Base-by-base conservation (phyloP, 2,113 vertebrate species). In the Toxotes chatareus region DNA sequence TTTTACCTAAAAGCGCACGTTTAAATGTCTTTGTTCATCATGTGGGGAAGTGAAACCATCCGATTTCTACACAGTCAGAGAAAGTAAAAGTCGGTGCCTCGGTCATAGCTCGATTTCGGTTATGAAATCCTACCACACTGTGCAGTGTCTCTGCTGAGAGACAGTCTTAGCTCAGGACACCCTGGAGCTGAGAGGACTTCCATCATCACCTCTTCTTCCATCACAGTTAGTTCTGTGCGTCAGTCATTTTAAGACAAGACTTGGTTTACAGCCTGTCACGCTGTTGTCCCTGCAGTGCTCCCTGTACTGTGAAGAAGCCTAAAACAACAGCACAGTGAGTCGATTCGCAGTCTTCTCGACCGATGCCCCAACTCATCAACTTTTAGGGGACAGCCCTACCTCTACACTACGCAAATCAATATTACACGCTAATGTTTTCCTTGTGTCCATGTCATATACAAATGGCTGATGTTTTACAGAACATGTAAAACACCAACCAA, bases 381-480 rank as follows among this genome's bases (percentile, higher is more conserved):
- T 36, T 10, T 36, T 36, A 36, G 32, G 3, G 3, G 3, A 7
- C 1, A 36, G 53, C 53, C 23, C 23, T 56, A 8, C 57, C 53
- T 11, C 23, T 56, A 8, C 57, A 32, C 6, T 60, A 34, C 34
- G 47, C 23, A 61, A 31, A 44, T 49, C 40, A 44, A 46, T 46
- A 62, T 46, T 23, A 46, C 51, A 31, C n/a, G 38, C n/a, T 23
- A 7, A 27, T 32, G 7, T 13, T 38, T 32, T 34, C 31, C n/a
- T 47, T 8, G 7, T 40, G 38, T 40, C 38, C 6, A 11, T 11
- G 44, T 19, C 27, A 21, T 31, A 21, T 59, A 40, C 51, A 57
- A 53, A 21, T 14, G 7, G 27, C 27, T 64, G 5, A 64, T 63
- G 68, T 55, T 72, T 56, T 47, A 66, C 63, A 63, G 49, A 47